Evolutionary conservation across 2,113 vertebrate genomes (phyloP).

Genomic region (Rhynchomys soricoides): DNA sequence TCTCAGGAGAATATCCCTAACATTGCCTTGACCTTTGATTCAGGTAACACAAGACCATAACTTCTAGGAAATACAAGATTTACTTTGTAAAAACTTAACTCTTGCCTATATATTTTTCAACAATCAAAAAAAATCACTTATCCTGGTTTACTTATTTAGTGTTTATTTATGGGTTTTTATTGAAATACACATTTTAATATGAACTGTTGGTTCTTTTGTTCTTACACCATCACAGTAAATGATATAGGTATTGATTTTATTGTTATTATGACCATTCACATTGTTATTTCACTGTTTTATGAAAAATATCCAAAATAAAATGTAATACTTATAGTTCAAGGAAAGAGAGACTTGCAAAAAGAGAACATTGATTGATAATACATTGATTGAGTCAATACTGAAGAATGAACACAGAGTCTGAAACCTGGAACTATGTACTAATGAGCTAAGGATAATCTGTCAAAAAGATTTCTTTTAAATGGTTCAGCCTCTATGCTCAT

Average conservation of each 20-base stretch:
- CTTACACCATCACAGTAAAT: background rate
- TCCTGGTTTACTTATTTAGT: background rate
- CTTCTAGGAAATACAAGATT: background rate
- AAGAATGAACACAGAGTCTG: background rate
- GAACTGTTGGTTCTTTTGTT: background rate
- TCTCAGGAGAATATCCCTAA: background rate
- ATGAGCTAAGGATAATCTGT: background rate
- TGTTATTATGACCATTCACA: background rate
- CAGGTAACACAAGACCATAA: background rate
- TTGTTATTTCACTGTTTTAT: background rate
- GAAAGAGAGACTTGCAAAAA: background rate
- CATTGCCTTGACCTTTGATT: background rate
- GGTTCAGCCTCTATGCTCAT: background rate
- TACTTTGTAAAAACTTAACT: background rate
- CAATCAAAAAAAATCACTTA: background rate
- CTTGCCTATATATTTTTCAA: conserved; percentile 20
- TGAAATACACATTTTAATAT: conserved; percentile 27
- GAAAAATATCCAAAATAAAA: background rate
- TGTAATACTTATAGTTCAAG: background rate
- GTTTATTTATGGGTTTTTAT: background rate
- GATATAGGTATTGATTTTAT: background rate
- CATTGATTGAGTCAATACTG: background rate
- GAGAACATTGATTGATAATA: background rate
- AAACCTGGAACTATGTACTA: background rate
- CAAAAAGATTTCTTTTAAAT: background rate